These are phyloP conservation scores for Condylura cristata DNA, from an alignment of 2,113 vertebrate genomes.

Conservation along the genomic window DNA sequence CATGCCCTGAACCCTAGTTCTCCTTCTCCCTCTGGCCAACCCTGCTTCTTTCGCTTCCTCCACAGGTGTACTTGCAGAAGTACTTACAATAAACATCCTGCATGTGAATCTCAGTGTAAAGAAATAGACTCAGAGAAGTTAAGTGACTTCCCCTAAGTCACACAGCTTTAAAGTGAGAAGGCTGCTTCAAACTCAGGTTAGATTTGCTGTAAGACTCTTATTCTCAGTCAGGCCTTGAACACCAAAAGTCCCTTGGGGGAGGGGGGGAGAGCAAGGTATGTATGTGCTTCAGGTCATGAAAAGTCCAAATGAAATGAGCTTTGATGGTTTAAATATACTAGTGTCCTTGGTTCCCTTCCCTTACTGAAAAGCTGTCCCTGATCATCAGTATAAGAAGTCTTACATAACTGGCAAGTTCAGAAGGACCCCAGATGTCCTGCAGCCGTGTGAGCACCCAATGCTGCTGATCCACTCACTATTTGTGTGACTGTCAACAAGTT, in stretches of 20 bases:
- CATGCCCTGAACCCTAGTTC: fast-evolving
- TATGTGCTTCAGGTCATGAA: neutral
- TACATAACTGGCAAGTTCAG: no score
- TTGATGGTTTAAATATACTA: neutral
- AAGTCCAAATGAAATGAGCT: neutral
- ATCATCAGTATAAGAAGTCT: neutral
- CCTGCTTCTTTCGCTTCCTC: neutral
- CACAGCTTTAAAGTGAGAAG: neutral
- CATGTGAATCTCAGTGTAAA: neutral
- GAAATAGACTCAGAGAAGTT: neutral
- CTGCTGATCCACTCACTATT: neutral
- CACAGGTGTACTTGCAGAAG: neutral
- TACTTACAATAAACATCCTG: neutral
- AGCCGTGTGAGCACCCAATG: neutral
- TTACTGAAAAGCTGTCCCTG: neutral
- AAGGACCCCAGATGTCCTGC: fast-evolving
- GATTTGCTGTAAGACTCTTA: neutral
- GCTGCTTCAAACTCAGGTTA: neutral
- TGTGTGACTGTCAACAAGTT: neutral
- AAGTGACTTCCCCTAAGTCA: neutral
- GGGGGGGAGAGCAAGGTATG: no score
- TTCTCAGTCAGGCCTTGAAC: neutral
- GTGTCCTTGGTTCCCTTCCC: neutral
- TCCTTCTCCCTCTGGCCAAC: neutral
- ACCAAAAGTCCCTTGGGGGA: constrained; percentile 6